Evolutionary conservation across 2,888 invertebrate genomes (phyloP).

Genomic region (Biston betularia): DNA sequence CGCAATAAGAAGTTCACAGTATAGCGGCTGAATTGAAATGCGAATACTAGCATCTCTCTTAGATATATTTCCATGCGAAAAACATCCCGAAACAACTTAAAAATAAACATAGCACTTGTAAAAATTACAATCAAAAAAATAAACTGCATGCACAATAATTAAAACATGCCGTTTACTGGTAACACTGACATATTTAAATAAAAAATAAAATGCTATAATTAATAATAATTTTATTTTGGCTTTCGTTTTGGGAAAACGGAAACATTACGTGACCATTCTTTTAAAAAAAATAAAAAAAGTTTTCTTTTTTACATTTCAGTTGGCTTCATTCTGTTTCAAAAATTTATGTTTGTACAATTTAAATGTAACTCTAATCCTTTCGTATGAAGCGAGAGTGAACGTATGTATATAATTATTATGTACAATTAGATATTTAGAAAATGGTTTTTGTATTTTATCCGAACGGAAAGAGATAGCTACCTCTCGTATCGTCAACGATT

Average conservation of each 20-base stretch:
- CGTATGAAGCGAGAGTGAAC: neutral
- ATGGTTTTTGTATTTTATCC: neutral
- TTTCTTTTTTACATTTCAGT: no score
- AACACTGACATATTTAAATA: constrained; percentile 20
- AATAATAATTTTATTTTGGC: constrained; percentile 1
- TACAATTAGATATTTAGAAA: neutral
- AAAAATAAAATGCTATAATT: constrained; percentile 15
- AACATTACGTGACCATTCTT: neutral
- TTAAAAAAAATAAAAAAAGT: neutral
- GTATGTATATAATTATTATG: neutral
- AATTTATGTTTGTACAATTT: neutral
- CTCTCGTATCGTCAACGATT: no score
- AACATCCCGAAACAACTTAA: constrained; percentile 23
- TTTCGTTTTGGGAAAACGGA: neutral
- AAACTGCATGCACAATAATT: constrained; percentile 31
- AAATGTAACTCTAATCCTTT: neutral
- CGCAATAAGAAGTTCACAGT: no score
- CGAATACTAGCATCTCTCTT: neutral
- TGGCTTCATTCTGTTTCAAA: neutral
- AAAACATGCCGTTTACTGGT: constrained; percentile 31
- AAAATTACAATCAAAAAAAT: constrained; percentile 11
- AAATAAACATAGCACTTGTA: constrained; percentile 21
- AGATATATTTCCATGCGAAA: constrained; percentile 22
- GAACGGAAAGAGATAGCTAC: no score
- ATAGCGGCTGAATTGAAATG: no score